Percentiles rank a stretch among this genome's conserved stretches.
These are phyloP conservation scores for Drosophila sechellia DNA, from an alignment of 1,140 invertebrate genomes.

Conservation along the genomic window DNA sequence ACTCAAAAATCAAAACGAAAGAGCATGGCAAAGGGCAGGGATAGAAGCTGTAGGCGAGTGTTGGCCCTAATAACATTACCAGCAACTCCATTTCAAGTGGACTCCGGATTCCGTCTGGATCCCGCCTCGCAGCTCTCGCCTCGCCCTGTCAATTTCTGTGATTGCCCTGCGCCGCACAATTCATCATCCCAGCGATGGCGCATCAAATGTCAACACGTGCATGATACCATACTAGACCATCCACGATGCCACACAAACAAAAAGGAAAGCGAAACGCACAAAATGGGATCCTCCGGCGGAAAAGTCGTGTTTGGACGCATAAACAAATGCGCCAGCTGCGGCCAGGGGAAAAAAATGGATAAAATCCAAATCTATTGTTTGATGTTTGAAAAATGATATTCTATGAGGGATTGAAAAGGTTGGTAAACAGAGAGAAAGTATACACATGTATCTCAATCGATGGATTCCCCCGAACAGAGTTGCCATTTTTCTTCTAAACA, in stretches of 20 bases:
- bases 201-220: constrained; percentile 64
- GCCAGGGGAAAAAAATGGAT: constrained; percentile 6
- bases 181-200: constrained; percentile 51
- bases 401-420: constrained; percentile 24
- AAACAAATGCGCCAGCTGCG: constrained; percentile 56
- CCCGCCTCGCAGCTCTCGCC: constrained; percentile 6
- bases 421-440: not conserved
- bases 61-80: constrained; percentile 56
- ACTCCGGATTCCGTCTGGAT: constrained; percentile 14
- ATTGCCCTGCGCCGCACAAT: constrained; percentile 61
- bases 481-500: not conserved
- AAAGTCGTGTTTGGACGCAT: constrained; percentile 49
- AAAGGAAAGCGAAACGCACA: constrained; percentile 17
- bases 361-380: constrained; percentile 36
- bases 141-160: constrained; percentile 56
- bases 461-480: not conserved
- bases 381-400: constrained; percentile 58
- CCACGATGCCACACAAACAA: constrained; percentile 14
- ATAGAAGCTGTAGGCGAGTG: constrained; percentile 16
- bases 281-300: constrained; percentile 12
- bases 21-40: constrained; percentile 21
- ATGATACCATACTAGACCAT: constrained; percentile 11
- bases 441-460: not conserved
- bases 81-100: constrained; percentile 61
- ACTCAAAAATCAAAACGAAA: constrained; percentile 64